phyloP scores from a whole-genome alignment of 2,888 invertebrate species.

The Drosophila neutralis region DNA sequence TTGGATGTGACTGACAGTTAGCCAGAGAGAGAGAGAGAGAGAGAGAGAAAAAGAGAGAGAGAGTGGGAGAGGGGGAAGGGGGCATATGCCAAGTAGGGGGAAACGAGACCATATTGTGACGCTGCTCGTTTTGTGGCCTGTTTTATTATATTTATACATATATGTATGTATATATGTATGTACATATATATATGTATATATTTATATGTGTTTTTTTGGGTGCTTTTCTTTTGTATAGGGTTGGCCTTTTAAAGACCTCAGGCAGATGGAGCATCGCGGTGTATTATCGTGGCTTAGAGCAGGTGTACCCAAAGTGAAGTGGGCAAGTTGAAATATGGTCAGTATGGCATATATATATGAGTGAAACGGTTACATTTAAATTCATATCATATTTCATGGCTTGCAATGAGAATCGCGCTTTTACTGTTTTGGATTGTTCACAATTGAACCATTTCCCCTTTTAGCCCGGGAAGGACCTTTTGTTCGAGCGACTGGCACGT shows the following conservation, averaged over 20 bases:
- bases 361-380: slow-evolving; percentile 31
- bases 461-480: slow-evolving; percentile 44
- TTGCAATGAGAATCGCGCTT: slow-evolving; percentile 10
- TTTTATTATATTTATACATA: slow-evolving; percentile 3
- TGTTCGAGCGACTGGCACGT: slow-evolving; percentile 19
- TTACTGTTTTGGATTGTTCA: background rate
- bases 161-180: background rate
- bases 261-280: slow-evolving; percentile 21
- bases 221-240: slow-evolving; percentile 15
- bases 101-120: slow-evolving; percentile 65
- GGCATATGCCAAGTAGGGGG: background rate
- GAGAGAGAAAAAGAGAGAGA: background rate
- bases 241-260: slow-evolving; percentile 22
- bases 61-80: background rate
- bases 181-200: background rate
- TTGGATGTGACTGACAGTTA: slow-evolving; percentile 23
- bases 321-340: slow-evolving; percentile 24
- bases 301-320: slow-evolving; percentile 18
- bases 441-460: slow-evolving; percentile 21
- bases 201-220: slow-evolving; percentile 1
- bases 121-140: slow-evolving; percentile 75
- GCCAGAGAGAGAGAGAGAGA: background rate
- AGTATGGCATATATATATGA: slow-evolving; percentile 7
- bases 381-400: slow-evolving; percentile 25
- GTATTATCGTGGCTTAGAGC: slow-evolving; percentile 29